These are phyloP conservation scores for Pristionchus japonicus DNA, from an alignment of 2,888 invertebrate species.

Conservation along the genomic window DNA sequence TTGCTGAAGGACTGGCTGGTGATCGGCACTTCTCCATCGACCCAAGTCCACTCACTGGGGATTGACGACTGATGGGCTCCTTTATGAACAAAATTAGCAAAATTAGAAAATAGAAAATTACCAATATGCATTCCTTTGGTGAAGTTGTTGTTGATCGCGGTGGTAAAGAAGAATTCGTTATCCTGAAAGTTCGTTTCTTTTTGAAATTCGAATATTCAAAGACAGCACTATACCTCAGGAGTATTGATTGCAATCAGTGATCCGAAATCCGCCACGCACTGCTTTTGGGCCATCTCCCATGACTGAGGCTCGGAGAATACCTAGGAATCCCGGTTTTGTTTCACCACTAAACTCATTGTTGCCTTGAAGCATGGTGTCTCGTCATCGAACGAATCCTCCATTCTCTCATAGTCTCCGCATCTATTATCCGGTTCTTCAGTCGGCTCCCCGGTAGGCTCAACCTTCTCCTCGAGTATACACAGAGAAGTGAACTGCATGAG, in stretches of 20 bases:
- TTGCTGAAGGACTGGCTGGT: background rate
- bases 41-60: background rate
- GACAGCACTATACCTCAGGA: background rate
- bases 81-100: background rate
- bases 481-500: background rate
- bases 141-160: background rate
- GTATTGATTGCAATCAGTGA: background rate
- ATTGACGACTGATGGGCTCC: background rate
- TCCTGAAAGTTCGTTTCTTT: background rate
- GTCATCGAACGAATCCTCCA: background rate
- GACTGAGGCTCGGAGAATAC: background rate
- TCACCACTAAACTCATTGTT: background rate
- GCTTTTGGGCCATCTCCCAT: background rate
- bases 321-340: background rate
- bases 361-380: background rate
- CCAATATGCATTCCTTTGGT: background rate
- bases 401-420: background rate
- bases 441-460: background rate
- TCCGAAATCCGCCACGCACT: background rate
- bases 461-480: background rate
- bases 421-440: background rate
- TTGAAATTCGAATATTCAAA: background rate
- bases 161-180: background rate
- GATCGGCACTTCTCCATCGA: background rate
- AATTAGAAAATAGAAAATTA: background rate